Conservation (phyloP, 2,888 invertebrate species). For the Agonopterix arenella region DNA sequence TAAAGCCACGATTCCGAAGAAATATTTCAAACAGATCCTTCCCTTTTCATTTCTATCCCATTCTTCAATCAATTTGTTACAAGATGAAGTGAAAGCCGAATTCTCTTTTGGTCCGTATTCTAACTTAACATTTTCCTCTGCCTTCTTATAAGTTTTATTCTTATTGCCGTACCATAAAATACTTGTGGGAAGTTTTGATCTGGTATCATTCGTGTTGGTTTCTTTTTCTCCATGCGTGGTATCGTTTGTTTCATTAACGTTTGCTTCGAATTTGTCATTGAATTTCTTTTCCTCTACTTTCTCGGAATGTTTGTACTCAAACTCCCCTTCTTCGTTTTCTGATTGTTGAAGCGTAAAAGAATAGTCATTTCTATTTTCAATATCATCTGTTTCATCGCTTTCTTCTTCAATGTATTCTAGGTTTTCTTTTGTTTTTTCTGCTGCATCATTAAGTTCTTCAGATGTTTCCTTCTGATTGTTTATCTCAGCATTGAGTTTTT, state of each 20-base stretch:
- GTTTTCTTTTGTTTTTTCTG: background rate
- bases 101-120: slow-evolving; percentile 14
- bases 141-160: background rate
- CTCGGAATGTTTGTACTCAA: background rate
- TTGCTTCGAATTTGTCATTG: background rate
- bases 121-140: background rate
- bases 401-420: no score
- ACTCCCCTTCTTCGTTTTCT: background rate
- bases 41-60: slow-evolving; percentile 12
- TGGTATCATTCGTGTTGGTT: background rate
- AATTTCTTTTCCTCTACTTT: background rate
- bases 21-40: slow-evolving; percentile 15
- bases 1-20: slow-evolving; percentile 17
- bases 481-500: slow-evolving; percentile 15
- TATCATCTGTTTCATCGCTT: no score
- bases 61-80: slow-evolving; percentile 12
- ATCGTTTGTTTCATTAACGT: background rate
- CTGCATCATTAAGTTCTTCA: background rate
- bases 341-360: no score
- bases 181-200: background rate
- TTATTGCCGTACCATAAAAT: background rate
- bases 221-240: background rate
- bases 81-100: slow-evolving; percentile 14
- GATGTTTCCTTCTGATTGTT: slow-evolving; percentile 1
- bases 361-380: no score